Conservation (phyloP, 2,888 invertebrate genomes). For the Pristionchus japonicus region DNA sequence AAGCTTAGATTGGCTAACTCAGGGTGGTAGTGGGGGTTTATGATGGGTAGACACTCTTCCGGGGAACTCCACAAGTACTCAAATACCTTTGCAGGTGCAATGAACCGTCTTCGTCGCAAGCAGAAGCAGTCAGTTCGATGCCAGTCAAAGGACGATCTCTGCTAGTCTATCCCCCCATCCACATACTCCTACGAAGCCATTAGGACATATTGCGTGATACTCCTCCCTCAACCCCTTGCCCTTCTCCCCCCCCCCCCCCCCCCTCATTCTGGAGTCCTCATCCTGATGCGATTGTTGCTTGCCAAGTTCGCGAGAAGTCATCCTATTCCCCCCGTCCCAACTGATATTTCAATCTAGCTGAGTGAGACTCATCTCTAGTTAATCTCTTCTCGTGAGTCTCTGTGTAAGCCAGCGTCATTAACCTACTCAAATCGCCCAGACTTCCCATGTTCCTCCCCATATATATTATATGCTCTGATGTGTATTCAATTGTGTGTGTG, state of each 20-base stretch:
- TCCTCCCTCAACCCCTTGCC: neutral
- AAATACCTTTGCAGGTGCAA: conserved; percentile 9
- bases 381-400: neutral
- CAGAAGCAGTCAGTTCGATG: conserved; percentile 13
- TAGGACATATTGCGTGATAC: conserved; percentile 21
- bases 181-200: conserved; percentile 1
- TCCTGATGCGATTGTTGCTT: neutral
- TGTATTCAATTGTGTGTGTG: conserved; percentile 40
- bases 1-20: too few relatives aligned
- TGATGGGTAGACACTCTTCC: too few relatives aligned
- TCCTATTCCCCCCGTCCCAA: neutral
- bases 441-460: neutral
- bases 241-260: neutral
- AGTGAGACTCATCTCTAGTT: neutral
- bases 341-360: neutral
- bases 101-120: neutral
- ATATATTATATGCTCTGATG: neutral
- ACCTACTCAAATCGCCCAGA: too few relatives aligned
- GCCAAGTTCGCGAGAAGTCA: neutral
- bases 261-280: neutral
- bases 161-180: neutral
- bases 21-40: too few relatives aligned
- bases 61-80: too few relatives aligned
- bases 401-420: too few relatives aligned
- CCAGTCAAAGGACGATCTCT: neutral